These are phyloP conservation scores for Trichonephila inaurata DNA, from an alignment of 1,140 invertebrate species.

Conservation along the genomic window DNA sequence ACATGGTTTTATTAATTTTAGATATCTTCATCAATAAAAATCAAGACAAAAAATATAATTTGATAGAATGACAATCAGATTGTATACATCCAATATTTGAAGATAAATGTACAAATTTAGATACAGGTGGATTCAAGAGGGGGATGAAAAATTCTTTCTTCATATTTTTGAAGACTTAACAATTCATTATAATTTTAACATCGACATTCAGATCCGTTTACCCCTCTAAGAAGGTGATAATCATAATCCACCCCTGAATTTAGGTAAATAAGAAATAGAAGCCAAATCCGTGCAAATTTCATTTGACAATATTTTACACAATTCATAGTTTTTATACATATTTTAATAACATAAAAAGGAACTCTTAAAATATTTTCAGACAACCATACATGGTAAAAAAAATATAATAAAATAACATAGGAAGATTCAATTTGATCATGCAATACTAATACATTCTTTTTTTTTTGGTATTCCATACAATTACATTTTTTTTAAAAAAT, in stretches of 20 bases:
- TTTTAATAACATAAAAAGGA: neutral
- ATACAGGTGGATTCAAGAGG: neutral
- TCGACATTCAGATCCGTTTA: neutral
- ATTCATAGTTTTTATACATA: neutral
- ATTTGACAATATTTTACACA: neutral
- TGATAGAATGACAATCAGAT: neutral
- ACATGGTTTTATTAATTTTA: slow-evolving; percentile 16
- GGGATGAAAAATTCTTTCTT: neutral
- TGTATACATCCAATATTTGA: neutral
- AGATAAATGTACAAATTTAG: neutral
- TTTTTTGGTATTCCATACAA: neutral
- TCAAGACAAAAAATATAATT: neutral
- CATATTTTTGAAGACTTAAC: neutral
- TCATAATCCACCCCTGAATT: neutral
- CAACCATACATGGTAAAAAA: neutral
- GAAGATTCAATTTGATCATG: neutral
- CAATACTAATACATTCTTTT: neutral
- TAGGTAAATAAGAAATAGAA: neutral
- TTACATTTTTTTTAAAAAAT: neutral
- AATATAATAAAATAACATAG: neutral
- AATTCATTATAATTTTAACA: neutral
- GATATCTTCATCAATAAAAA: slow-evolving; percentile 12
- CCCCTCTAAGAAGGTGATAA: neutral
- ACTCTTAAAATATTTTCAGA: neutral
- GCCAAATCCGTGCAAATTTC: neutral